Evolutionary conservation across 1,140 invertebrate genomes (phyloP), one percentile per base, ranked within the genome.

Genomic region (Vanessa tameamea): DNA sequence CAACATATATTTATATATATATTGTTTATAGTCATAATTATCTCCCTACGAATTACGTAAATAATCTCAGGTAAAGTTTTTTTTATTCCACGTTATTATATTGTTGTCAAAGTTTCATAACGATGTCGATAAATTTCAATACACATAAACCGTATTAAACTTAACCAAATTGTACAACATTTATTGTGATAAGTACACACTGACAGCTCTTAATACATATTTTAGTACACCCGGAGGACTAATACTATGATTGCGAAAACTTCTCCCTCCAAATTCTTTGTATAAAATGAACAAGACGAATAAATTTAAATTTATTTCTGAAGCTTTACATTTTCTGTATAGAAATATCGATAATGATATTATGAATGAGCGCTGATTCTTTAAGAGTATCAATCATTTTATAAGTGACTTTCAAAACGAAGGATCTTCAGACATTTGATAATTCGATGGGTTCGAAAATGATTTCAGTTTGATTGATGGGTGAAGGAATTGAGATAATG

Each of bases 371-470:
- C 31, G 31, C 31, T 7, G 53, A 57, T 7, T 61, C 14, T 61
- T 61, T 61, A 13, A 64, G 69, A 64, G 26, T 79, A 81, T 79
- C 73, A 77, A 81, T 81, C 80, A 81, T 66, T 66, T 79, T 76
- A 76, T 61, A 79, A 81, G 77, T 78, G 77, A 77, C 75, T 77
- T 48, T 79, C 75, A 76, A 68, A 78, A 64, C 15, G 63, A 47
- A 47, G 47, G 47, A 53, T 61, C 47, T 31, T 48, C 26, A 31
- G 55, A 73, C 64, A 55, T 63, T 37, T 48, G 53, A 50, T 61
- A 48, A 70, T 70, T 70, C 47, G 55, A 63, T 51, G 14, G 23
- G 20, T 50, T n/a, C 4, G 53, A 31, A 68, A 67, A 47, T 72
- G 57, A 37, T 15, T 26, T 65, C 64, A 43, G 64, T 55, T 55